phyloP scores from a whole-genome alignment of 1,140 invertebrate genomes.

The Branchinecta lynchi region DNA sequence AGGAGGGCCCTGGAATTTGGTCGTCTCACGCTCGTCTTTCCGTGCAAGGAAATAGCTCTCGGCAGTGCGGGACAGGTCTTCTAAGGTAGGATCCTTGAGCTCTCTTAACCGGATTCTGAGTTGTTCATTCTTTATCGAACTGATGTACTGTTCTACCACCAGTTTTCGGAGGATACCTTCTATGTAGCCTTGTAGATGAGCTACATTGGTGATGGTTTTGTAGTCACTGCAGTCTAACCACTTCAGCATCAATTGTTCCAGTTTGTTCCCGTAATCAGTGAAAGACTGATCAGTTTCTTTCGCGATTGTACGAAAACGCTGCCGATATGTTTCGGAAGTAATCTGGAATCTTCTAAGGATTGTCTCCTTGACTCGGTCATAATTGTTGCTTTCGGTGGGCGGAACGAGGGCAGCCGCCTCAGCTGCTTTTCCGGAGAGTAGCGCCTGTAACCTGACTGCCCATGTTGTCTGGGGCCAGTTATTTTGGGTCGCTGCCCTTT shows the following conservation, averaged over 20 bases:
- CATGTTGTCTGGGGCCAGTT: not conserved
- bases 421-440: not conserved
- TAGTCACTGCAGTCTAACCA: not conserved
- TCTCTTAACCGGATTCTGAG: not conserved
- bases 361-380: too few relatives aligned
- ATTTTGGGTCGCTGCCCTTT: not conserved
- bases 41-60: not conserved
- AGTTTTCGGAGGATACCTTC: not conserved
- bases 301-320: not conserved
- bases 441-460: not conserved
- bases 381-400: not conserved
- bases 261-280: not conserved
- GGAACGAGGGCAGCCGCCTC: not conserved
- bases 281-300: slow-evolving; percentile 7
- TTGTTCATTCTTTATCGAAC: not conserved
- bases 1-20: not conserved
- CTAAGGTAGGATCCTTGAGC: not conserved
- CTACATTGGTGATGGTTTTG: not conserved
- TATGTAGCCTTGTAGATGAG: not conserved
- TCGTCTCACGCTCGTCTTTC: not conserved
- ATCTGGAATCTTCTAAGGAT: not conserved
- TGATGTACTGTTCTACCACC: not conserved
- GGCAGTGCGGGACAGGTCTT: not conserved
- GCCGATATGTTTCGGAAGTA: not conserved
- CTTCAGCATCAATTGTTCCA: not conserved